Evolutionary conservation across 2,888 invertebrate genomes (phyloP).

Genomic region (Ligdia adustata): DNA sequence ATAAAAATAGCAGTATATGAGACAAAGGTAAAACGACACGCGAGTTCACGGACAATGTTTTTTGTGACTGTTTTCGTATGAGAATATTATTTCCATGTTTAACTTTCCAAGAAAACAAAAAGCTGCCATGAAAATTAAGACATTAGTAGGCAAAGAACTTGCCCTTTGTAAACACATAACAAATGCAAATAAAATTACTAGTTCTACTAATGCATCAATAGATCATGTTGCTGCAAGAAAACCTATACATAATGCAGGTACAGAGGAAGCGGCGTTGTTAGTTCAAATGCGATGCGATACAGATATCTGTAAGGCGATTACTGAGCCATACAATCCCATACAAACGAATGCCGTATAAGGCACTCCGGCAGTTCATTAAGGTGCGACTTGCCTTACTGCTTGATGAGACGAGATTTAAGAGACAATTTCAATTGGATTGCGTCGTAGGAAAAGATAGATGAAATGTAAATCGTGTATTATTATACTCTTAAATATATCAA

Average conservation of each 20-base stretch:
- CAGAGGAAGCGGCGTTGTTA: constrained; percentile 53
- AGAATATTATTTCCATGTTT: constrained; percentile 35
- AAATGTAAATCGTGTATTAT: too few species aligned
- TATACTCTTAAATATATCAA: too few species aligned
- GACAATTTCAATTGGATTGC: constrained; percentile 23
- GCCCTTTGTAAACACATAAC: too few species aligned
- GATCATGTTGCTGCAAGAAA: constrained; percentile 39
- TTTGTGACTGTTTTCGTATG: constrained; percentile 52
- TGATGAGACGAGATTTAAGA: constrained; percentile 45
- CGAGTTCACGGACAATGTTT: constrained; percentile 50
- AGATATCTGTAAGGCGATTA: constrained; percentile 68
- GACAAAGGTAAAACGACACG: constrained; percentile 60
- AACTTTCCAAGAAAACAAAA: constrained; percentile 17
- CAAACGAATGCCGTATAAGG: constrained; percentile 71
- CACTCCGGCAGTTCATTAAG: constrained; percentile 56
- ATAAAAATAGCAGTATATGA: constrained; percentile 51
- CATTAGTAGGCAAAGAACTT: not conserved
- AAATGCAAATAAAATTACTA: too few species aligned
- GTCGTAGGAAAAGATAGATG: constrained; percentile 12
- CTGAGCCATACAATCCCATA: constrained; percentile 44
- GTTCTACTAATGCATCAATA: constrained; percentile 29
- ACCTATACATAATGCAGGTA: constrained; percentile 32
- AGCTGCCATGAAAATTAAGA: not conserved
- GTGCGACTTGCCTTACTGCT: constrained; percentile 40
- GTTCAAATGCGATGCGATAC: constrained; percentile 67